Evolutionary conservation across 2,888 invertebrate genomes (phyloP).

Genomic region (Drosophila atroscutellata): DNA sequence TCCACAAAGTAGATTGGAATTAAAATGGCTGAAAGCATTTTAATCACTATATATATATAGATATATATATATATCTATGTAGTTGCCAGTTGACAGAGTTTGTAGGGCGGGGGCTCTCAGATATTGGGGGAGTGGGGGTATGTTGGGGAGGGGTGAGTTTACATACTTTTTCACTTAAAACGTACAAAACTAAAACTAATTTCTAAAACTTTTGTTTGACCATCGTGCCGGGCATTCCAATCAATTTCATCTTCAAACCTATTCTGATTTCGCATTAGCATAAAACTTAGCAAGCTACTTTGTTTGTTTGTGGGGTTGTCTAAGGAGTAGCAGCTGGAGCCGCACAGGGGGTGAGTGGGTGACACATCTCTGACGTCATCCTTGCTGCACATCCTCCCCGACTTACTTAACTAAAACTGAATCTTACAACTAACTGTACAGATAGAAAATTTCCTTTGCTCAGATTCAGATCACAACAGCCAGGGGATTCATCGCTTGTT

Average conservation of each 20-base stretch:
- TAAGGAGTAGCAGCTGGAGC: conserved; percentile 14
- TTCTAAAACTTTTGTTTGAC: conserved; percentile 44
- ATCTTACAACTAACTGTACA: conserved; percentile 71
- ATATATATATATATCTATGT: conserved; percentile 3
- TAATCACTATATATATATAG: conserved; percentile 4
- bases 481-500: conserved; percentile 60
- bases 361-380: not conserved
- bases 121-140: not conserved
- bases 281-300: conserved; percentile 58
- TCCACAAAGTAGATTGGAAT: conserved; percentile 28
- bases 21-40: conserved; percentile 35
- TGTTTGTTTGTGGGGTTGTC: conserved; percentile 27
- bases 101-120: not conserved
- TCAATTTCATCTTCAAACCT: conserved; percentile 45
- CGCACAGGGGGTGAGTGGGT: conserved; percentile 1
- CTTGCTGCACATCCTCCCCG: conserved; percentile 13
- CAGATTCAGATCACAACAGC: conserved; percentile 54
- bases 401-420: conserved; percentile 28
- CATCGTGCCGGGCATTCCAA: conserved; percentile 55
- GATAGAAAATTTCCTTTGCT: conserved; percentile 22
- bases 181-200: conserved; percentile 38
- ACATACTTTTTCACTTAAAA: conserved; percentile 38
- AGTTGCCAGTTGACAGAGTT: conserved; percentile 8
- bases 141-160: not conserved
- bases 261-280: conserved; percentile 39